Conservation (phyloP, 2,888 invertebrate species). For the Corythucha ciliata region DNA sequence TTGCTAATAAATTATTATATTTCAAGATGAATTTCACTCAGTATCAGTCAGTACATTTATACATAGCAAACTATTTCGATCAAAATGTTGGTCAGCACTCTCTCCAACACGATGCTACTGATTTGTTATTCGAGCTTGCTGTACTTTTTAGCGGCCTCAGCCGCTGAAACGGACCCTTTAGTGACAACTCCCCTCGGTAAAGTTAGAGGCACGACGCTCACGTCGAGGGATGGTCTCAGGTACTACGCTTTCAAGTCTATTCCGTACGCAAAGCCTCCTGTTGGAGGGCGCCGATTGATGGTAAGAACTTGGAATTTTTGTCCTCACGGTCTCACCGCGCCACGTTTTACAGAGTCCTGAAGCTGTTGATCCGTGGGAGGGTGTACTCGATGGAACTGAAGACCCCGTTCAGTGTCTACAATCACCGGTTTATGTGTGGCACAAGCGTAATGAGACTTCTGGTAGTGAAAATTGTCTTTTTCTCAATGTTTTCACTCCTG, state of each 20-base stretch:
- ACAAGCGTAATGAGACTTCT: background rate
- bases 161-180: too few relatives aligned
- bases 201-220: background rate
- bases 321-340: background rate
- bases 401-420: background rate
- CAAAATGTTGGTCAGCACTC: too few relatives aligned
- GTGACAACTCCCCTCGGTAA: too few relatives aligned
- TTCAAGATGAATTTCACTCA: too few relatives aligned
- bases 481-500: constrained; percentile 22
- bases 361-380: constrained; percentile 5
- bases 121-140: too few relatives aligned
- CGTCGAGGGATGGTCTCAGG: background rate
- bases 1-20: too few relatives aligned
- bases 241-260: background rate
- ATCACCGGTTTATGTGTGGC: background rate
- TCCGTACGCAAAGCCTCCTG: background rate
- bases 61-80: too few relatives aligned
- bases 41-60: too few relatives aligned
- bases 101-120: too few relatives aligned
- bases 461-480: constrained; percentile 21
- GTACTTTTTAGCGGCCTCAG: too few relatives aligned
- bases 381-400: constrained; percentile 1
- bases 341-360: constrained; percentile 5
- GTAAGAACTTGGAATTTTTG: background rate
- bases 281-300: background rate